phyloP scores from a whole-genome alignment of 1,140 invertebrate species.

The Atta cephalotes region DNA sequence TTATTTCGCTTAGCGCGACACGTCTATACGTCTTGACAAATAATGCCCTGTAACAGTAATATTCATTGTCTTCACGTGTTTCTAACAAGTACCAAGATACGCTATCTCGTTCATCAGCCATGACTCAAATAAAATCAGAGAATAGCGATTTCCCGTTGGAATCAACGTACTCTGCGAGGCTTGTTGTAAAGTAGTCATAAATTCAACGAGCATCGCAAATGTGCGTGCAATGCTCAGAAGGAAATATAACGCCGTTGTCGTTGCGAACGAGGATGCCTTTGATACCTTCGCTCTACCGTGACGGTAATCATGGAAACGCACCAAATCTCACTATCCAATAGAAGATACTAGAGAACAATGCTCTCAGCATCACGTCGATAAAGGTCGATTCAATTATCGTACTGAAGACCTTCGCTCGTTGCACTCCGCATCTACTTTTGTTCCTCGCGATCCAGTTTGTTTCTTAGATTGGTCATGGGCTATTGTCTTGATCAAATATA shows the following conservation, averaged over 20 bases:
- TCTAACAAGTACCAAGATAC: conserved; percentile 5
- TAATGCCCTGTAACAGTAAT: neutral
- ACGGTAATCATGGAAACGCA: conserved; percentile 55
- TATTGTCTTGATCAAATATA: conserved; percentile 55
- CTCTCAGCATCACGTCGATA: conserved; percentile 51
- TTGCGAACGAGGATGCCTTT: conserved; percentile 47
- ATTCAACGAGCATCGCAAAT: conserved; percentile 40
- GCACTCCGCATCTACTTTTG: conserved; percentile 54
- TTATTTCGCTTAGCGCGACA: neutral
- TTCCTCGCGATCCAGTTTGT: conserved; percentile 50
- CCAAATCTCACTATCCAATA: conserved; percentile 62
- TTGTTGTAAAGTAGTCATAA: conserved; percentile 55
- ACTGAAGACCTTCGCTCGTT: conserved; percentile 27
- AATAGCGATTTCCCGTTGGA: conserved; percentile 21
- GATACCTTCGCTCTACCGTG: conserved; percentile 43
- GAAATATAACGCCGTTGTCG: conserved; percentile 40
- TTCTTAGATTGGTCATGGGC: conserved; percentile 48
- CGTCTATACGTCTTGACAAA: neutral
- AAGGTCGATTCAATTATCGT: conserved; percentile 64
- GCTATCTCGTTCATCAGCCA: neutral
- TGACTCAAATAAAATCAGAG: conserved; percentile 32
- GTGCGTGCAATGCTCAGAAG: conserved; percentile 20
- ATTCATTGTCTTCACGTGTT: neutral
- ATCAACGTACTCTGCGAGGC: neutral
- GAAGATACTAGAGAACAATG: conserved; percentile 54